A percentile compares a stretch with the other conserved stretches of the same genome.
phyloP scores from a whole-genome alignment of 1,140 invertebrate species.

The Sinonovacula constricta region DNA sequence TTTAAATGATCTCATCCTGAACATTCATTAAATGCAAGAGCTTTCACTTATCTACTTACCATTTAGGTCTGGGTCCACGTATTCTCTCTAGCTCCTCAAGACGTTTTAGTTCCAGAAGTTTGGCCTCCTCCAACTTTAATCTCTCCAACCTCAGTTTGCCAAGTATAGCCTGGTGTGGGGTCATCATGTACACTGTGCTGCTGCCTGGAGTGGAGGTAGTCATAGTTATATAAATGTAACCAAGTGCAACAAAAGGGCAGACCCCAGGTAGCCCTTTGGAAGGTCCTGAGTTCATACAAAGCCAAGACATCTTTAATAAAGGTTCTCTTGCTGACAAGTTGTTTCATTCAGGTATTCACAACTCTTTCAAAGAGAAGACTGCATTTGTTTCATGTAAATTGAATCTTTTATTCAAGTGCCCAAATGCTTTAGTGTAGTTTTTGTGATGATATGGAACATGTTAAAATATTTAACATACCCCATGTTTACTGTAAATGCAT shows the following conservation, averaged over 20 bases:
- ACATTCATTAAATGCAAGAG: too few species aligned
- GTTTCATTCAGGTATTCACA: background rate
- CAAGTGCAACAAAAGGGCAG: background rate
- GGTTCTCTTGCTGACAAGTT: background rate
- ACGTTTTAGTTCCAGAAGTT: constrained; percentile 64
- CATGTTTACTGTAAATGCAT: too few species aligned
- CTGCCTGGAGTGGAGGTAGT: constrained; percentile 48
- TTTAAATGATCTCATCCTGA: too few species aligned
- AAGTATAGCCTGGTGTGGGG: constrained; percentile 63
- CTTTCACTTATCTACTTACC: too few species aligned
- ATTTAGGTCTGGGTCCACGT: constrained; percentile 65
- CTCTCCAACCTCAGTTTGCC: constrained; percentile 64
- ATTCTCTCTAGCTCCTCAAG: constrained; percentile 66
- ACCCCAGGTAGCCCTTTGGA: background rate
- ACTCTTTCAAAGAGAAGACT: background rate
- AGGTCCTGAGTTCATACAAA: too few species aligned
- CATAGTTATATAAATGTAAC: background rate
- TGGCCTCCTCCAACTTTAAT: constrained; percentile 63
- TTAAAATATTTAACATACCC: too few species aligned
- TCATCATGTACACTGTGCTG: constrained; percentile 44
- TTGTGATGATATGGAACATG: too few species aligned
- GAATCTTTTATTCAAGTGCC: background rate
- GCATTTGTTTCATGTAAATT: background rate
- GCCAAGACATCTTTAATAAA: background rate
- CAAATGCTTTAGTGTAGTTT: too few species aligned